These are phyloP conservation scores for Drosophila kambysellisi DNA, from an alignment of 2,888 invertebrate species.

Conservation along the genomic window DNA sequence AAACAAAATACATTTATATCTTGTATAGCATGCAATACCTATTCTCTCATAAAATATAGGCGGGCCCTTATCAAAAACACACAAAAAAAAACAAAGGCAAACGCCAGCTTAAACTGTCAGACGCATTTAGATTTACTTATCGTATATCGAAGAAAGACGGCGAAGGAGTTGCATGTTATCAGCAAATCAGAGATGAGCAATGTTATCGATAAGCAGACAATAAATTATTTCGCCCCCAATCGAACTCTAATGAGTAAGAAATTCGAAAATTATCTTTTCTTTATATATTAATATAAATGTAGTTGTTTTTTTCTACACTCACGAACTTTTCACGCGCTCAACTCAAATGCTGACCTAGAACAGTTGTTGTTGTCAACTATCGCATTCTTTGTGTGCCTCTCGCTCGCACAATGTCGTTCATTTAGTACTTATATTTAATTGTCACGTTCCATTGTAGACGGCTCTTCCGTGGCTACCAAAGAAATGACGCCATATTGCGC, in stretches of 20 bases:
- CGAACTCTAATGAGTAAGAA: background rate
- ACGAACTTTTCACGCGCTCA: slow-evolving; percentile 52
- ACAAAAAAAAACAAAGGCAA: slow-evolving; percentile 6
- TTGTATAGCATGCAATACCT: slow-evolving; percentile 50
- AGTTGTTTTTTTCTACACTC: background rate
- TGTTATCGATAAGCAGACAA: slow-evolving; percentile 17
- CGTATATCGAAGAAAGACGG: slow-evolving; percentile 10
- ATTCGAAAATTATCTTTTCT: background rate
- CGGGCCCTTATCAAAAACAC: slow-evolving; percentile 38
- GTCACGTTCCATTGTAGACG: slow-evolving; percentile 62
- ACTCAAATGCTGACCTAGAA: slow-evolving; percentile 68
- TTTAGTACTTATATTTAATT: slow-evolving; percentile 62
- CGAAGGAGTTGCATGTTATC: slow-evolving; percentile 8
- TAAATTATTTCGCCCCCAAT: slow-evolving; percentile 4
- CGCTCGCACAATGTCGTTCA: slow-evolving; percentile 42
- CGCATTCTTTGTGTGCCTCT: slow-evolving; percentile 12
- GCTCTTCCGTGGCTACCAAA: slow-evolving; percentile 49
- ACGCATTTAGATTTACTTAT: slow-evolving; percentile 43
- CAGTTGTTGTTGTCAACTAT: slow-evolving; percentile 14
- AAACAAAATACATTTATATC: slow-evolving; percentile 27
- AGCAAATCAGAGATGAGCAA: slow-evolving; percentile 30
- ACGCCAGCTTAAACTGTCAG: slow-evolving; percentile 54
- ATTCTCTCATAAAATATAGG: slow-evolving; percentile 14
- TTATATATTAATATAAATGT: background rate
- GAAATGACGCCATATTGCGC: slow-evolving; percentile 75